Conservation (phyloP, 2,113 vertebrate genomes). For the Boulengerochromis microlepis region DNA sequence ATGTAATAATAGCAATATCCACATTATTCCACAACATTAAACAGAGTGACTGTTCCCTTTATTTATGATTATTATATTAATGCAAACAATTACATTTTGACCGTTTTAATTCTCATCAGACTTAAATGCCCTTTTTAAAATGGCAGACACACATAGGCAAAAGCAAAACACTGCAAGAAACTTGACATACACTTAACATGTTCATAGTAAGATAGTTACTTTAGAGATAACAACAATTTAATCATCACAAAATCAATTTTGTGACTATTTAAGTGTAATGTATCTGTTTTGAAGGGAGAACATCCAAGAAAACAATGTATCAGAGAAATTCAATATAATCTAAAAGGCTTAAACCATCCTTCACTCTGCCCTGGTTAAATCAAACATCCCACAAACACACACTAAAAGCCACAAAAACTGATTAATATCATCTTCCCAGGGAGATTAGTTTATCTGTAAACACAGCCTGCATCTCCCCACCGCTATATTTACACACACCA, state of each 20-base stretch:
- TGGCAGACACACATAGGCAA: background rate
- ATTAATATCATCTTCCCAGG: constrained; percentile 10
- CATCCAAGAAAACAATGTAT: constrained; percentile 8
- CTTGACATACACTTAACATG: background rate
- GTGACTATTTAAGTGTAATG: background rate
- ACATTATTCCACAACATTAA: background rate
- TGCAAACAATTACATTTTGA: background rate
- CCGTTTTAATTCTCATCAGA: background rate
- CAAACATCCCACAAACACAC: background rate
- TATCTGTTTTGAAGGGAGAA: background rate
- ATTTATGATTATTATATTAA: background rate
- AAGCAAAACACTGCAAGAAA: background rate
- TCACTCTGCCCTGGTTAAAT: constrained; percentile 2
- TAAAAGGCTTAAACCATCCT: constrained; percentile 1
- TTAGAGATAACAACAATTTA: background rate
- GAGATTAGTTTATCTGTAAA: background rate
- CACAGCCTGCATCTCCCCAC: background rate
- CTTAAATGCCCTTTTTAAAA: background rate
- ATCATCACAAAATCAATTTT: constrained; percentile 3
- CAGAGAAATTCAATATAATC: constrained; percentile 18
- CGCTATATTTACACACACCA: background rate
- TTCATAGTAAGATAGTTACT: background rate
- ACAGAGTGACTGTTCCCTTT: background rate
- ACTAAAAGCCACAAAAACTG: background rate
- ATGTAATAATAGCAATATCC: background rate